Base-by-base conservation (phyloP, 2,888 invertebrate species). In the Agrotis exclamationis region DNA sequence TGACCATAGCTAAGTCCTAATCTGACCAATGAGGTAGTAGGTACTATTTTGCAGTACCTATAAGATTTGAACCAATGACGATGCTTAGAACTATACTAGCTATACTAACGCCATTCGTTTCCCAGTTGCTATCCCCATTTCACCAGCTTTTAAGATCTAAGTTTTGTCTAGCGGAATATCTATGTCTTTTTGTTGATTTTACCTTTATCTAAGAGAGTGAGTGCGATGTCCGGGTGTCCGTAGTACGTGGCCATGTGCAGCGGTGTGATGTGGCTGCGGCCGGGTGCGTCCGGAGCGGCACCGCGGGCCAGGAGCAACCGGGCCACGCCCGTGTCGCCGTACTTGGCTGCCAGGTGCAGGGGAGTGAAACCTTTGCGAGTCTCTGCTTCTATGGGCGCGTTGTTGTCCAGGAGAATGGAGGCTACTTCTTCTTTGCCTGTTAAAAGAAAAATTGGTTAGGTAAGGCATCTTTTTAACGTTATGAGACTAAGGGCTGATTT, bases 311-410 rank as follows among this genome's bases (percentile, higher is more conserved):
- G 95, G 67, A 99, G 96, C 72, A 99, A 96, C 76, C 98, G 97
- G 0, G 99, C 99, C 2, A 99, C 98, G 79, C 98, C 98, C 73
- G 98, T 97, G 91, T 99, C 98, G n/a, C 99, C 99, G 92, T 99
- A 99, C 92, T 99, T 99, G 56, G 99, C 98, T 5, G 99, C 99
- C 70, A 99, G 97, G 96, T 99, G 99, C 11, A 99, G 97, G 1
- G 99, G 99, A 0, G 99, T 99, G 96, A 99, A 99, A 14, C 99
- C 99, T 96, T 98, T 98, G 87, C 99, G 99, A 9, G 99, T 99
- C n/a, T 99, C 98, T 1, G 99, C 98, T 82, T 98, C 98, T 67
- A 99, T 97, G 57, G 98, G 97, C 1, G 99, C 99, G 80, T 98
- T 98, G 93, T 99, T 97, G 87, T 99, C 99, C 53, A 99, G 97